phyloP scores from a whole-genome alignment of 2,797 vertebrate species.

The Coreius guichenoti region DNA sequence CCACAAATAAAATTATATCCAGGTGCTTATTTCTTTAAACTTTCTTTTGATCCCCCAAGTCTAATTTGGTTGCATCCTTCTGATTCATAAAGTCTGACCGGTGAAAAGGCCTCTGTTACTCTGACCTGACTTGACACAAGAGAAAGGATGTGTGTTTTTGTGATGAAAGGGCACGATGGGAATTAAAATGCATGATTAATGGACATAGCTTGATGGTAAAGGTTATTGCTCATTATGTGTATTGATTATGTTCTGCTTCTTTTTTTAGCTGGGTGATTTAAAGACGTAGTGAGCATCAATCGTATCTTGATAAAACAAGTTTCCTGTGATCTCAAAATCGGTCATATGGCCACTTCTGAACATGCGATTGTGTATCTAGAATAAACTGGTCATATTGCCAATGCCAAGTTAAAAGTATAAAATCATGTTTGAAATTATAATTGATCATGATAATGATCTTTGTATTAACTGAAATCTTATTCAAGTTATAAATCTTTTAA shows the following conservation, averaged over 20 bases:
- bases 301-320: background rate
- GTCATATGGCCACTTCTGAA: background rate
- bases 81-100: background rate
- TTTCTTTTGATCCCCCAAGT: background rate
- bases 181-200: constrained; percentile 40
- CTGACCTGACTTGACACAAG: constrained; percentile 19
- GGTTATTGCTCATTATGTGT: constrained; percentile 36
- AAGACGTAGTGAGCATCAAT: background rate
- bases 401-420: background rate
- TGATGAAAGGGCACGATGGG: constrained; percentile 31
- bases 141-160: constrained; percentile 13
- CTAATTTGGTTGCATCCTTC: constrained; percentile 15
- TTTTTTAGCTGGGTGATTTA: background rate
- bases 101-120: background rate
- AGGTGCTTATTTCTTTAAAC: background rate
- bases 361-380: background rate
- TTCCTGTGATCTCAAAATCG: background rate
- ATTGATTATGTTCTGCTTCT: constrained; percentile 26
- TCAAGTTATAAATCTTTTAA: background rate
- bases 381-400: background rate
- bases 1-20: background rate
- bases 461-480: background rate
- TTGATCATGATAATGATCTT: background rate
- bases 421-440: background rate
- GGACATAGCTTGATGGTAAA: constrained; percentile 29